These are phyloP conservation scores for Caenorhabditis inopinata DNA, from an alignment of 1,140 invertebrate genomes.

Conservation along the genomic window DNA sequence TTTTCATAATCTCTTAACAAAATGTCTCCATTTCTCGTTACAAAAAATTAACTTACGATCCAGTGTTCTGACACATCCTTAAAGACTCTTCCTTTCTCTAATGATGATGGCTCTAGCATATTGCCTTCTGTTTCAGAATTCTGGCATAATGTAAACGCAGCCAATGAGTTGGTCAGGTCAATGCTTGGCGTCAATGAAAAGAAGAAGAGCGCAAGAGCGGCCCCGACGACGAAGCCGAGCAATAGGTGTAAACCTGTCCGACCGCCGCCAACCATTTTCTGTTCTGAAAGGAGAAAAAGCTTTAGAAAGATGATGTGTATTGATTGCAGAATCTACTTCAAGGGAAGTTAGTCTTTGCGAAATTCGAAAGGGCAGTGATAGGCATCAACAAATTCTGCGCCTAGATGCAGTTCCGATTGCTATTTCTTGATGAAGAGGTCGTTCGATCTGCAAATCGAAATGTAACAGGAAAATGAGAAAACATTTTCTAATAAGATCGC, in stretches of 20 bases:
- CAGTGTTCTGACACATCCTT: constrained; percentile 42
- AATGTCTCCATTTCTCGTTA: too few species aligned
- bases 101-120: background rate
- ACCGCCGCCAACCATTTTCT: constrained; percentile 33
- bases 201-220: background rate
- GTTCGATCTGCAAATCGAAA: too few species aligned
- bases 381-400: too few species aligned
- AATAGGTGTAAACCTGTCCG: constrained; percentile 32
- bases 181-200: background rate
- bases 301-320: background rate
- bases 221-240: constrained; percentile 34
- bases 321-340: too few species aligned
- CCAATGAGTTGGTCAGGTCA: constrained; percentile 8
- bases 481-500: too few species aligned
- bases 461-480: too few species aligned
- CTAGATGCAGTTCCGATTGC: too few species aligned
- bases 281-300: background rate
- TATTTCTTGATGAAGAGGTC: too few species aligned
- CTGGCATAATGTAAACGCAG: background rate
- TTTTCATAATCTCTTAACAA: too few species aligned
- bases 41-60: background rate
- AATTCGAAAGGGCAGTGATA: too few species aligned
- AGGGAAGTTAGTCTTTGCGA: too few species aligned
- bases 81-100: background rate
- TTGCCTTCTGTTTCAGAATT: background rate